These are phyloP conservation scores for Linnaemya tessellans DNA, from an alignment of 2,888 invertebrate genomes.

Conservation along the genomic window DNA sequence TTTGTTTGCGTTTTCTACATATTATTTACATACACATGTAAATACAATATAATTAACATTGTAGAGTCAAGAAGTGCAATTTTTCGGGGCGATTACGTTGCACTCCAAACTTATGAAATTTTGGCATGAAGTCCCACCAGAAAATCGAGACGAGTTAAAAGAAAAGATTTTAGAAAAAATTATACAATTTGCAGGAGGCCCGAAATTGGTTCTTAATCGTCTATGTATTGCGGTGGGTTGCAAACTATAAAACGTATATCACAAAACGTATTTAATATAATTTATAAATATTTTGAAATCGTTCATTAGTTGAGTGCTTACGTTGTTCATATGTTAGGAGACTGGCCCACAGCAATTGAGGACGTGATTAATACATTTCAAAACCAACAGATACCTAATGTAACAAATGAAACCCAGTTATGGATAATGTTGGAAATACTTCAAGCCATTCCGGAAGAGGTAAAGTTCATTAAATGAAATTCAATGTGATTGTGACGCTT, in stretches of 20 bases:
- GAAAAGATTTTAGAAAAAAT: slow-evolving; percentile 91
- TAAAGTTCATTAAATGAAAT: slow-evolving; percentile 77
- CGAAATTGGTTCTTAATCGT: slow-evolving; percentile 93
- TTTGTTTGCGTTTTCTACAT: not conserved
- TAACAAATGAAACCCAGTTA: slow-evolving; percentile 85
- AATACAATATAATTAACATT: slow-evolving; percentile 75
- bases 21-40: not conserved
- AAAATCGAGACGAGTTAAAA: slow-evolving; percentile 90
- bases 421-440: slow-evolving; percentile 92
- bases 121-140: slow-evolving; percentile 93
- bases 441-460: slow-evolving; percentile 94
- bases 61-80: slow-evolving; percentile 94
- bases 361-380: slow-evolving; percentile 88
- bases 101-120: slow-evolving; percentile 94
- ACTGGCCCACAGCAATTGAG: slow-evolving; percentile 87
- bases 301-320: slow-evolving; percentile 91
- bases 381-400: slow-evolving; percentile 85
- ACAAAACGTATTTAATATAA: not conserved
- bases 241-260: not conserved
- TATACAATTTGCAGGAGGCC: slow-evolving; percentile 90
- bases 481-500: not conserved
- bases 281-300: slow-evolving; percentile 13
- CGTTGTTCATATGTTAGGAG: slow-evolving; percentile 87
- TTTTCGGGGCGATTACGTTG: slow-evolving; percentile 95
- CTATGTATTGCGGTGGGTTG: slow-evolving; percentile 91